Evolutionary conservation across 2,888 invertebrate species (phyloP).

Genomic region (Rapana venosa): DNA sequence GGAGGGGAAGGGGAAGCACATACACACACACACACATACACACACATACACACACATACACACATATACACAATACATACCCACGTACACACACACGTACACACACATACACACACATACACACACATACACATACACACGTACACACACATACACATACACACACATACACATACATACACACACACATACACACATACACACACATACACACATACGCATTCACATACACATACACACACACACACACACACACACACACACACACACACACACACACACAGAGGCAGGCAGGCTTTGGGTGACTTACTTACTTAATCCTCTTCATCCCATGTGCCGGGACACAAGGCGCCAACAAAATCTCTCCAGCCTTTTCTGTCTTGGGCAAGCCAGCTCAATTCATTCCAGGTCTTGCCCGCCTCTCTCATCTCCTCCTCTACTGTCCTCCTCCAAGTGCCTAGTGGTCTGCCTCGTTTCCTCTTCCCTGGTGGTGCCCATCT

Average conservation of each 20-base stretch:
- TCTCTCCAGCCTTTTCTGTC: too few relatives aligned
- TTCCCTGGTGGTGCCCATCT: too few relatives aligned
- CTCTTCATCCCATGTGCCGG: too few relatives aligned
- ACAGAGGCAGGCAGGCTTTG: neutral
- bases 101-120: neutral
- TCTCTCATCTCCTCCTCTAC: too few relatives aligned
- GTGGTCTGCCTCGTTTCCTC: too few relatives aligned
- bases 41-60: neutral
- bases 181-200: neutral
- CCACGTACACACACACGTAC: neutral
- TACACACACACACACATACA: too few relatives aligned
- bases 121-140: slow-evolving; percentile 1
- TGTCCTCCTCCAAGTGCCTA: too few relatives aligned
- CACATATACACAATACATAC: neutral
- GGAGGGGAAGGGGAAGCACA: too few relatives aligned
- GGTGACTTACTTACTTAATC: too few relatives aligned
- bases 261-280: slow-evolving; percentile 10
- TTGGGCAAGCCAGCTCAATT: too few relatives aligned
- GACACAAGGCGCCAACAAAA: too few relatives aligned
- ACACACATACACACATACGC: neutral
- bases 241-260: slow-evolving; percentile 2
- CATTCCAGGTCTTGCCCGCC: too few relatives aligned
- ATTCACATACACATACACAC: neutral
- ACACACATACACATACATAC: slow-evolving; percentile 23
- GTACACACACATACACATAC: slow-evolving; percentile 7